Base-by-base conservation (phyloP, 2,113 vertebrate genomes). In the Nothocercus nigrocapillus region DNA sequence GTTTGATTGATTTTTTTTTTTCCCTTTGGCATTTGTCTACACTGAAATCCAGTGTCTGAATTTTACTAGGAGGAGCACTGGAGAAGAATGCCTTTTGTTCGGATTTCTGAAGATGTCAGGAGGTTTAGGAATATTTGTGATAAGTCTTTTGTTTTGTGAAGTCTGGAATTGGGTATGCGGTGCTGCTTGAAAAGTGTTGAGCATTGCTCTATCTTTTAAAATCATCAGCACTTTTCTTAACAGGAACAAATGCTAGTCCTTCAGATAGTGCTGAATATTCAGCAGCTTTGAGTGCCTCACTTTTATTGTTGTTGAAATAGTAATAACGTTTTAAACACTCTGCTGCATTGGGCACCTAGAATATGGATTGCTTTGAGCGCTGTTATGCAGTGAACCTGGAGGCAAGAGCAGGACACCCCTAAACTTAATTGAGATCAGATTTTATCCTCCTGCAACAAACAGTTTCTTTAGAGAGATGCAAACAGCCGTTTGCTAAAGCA, bases 1-100 rank as follows among this genome's bases (percentile, higher is more conserved):
- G 95, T 97, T 96, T 97, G 96, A 97, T 97, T 96, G 95, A 97
- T 97, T 47, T 47, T 49, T 49, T 97, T 98, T 96, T 96, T 94
- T 87, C 5, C 82, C 36, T 88, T 92, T 97, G 90, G 75, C 82
- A 96, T 97, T 97, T 97, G 72, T 94, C 96, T 97, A 70, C 63
- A 75, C 83, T 97, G 89, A 72, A 92, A 91, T 90, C 59, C 85
- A 74, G 42, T 69, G 38, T 93, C 92, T 96, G 85, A 94, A 96
- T 96, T 95, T 97, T 89, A 85, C 75, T 47, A 70, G 68, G 77
- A 95, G 3, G 54, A 96, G 72, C 53, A 95, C 25, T 92, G 1
- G 4, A 93, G 90, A 79, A 92, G 28, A 87, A 79, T 82, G 67
- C 54, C 80, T 94, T 95, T 95, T 95, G 91, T 79, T 72, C 82